Percentiles rank a stretch among this genome's conserved stretches.
Conservation (phyloP, 2,797 vertebrate genomes). For the Falco cherrug region DNA sequence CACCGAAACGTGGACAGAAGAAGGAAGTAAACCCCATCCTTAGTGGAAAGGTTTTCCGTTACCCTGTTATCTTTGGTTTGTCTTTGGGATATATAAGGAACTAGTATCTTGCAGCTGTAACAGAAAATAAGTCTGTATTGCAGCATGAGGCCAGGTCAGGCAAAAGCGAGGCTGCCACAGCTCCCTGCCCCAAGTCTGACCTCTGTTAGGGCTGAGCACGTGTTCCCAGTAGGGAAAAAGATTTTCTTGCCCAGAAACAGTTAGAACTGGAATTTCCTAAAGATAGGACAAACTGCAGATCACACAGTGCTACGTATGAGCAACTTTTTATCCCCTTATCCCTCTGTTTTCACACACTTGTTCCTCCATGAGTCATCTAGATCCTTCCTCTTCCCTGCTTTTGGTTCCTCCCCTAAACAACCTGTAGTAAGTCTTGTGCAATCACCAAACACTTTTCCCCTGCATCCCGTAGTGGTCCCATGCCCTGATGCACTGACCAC, state of each 20-base stretch:
- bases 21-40: background rate
- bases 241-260: background rate
- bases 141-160: background rate
- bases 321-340: background rate
- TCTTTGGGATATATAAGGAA: background rate
- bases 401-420: background rate
- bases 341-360: background rate
- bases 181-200: background rate
- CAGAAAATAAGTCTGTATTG: background rate
- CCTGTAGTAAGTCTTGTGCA: background rate
- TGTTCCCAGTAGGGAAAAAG: background rate
- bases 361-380: background rate
- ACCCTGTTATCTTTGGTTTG: background rate
- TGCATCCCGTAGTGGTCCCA: fast-evolving
- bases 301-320: background rate
- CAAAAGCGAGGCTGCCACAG: background rate
- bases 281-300: background rate
- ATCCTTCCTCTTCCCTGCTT: background rate
- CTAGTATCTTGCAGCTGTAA: background rate
- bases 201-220: fast-evolving
- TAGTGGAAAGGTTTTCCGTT: background rate
- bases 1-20: background rate
- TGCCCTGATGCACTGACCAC: background rate
- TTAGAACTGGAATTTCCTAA: background rate
- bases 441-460: background rate